These are phyloP conservation scores for Limonius californicus DNA, from an alignment of 1,140 invertebrate species.

Conservation along the genomic window DNA sequence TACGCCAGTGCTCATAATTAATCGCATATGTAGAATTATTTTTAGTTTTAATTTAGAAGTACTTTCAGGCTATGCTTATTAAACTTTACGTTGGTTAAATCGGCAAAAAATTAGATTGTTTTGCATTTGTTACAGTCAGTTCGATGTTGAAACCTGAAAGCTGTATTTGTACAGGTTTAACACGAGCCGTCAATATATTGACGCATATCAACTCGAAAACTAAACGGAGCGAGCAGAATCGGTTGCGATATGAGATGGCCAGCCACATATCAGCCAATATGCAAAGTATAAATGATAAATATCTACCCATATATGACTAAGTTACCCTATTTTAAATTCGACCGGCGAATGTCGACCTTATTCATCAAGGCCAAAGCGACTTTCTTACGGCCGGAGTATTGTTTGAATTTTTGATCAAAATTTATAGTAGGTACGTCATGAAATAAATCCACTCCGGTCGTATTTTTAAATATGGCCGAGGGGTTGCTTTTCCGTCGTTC, in stretches of 20 bases:
- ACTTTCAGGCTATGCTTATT: no score
- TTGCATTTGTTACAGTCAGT: no score
- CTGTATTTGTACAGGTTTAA: no score
- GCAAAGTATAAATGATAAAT: slow-evolving; percentile 26
- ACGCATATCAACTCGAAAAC: not conserved
- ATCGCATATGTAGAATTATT: no score
- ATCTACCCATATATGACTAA: slow-evolving; percentile 24
- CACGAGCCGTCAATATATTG: no score
- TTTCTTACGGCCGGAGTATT: slow-evolving; percentile 19
- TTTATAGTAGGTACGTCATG: slow-evolving; percentile 25
- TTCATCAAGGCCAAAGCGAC: slow-evolving; percentile 19
- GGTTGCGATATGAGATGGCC: not conserved
- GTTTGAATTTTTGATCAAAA: slow-evolving; percentile 29
- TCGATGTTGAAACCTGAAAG: no score
- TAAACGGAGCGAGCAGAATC: not conserved
- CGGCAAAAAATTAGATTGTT: no score
- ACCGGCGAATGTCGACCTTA: slow-evolving; percentile 24
- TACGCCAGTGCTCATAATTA: no score
- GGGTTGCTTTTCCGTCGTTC: slow-evolving; percentile 3
- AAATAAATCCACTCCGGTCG: slow-evolving; percentile 25
- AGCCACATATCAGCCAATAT: slow-evolving; percentile 17
- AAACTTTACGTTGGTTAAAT: no score
- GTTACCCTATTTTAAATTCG: slow-evolving; percentile 18
- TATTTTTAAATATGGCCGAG: slow-evolving; percentile 25
- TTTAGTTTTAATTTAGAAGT: no score